Base-by-base conservation (phyloP, 1,140 invertebrate species). In the Calliopsis andreniformis region DNA sequence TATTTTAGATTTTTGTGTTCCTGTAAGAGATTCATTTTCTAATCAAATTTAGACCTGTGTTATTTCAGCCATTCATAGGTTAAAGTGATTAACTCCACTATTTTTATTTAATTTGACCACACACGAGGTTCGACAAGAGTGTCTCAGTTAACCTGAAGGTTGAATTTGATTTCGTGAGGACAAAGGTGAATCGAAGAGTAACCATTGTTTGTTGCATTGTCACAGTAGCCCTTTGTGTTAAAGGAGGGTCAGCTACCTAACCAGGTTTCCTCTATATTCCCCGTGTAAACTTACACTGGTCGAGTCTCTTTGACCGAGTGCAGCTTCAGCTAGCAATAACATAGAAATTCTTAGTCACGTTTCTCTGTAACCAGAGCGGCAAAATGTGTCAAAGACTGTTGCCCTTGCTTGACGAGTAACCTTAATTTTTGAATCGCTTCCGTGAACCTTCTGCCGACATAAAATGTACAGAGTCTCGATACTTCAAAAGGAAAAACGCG, bases 251-350 rank as follows among this genome's bases (percentile, higher is more conserved):
- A 14, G n/a, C n/a, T 8, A n/a, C 1, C 32, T 8, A 59, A 10
- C 56, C 20, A 10, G 32, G n/a, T 42, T 59, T 12, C 56, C 56
- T 59, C n/a, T 59, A 39, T 32, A 59, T 39, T 59, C 56, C n/a
- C 35, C 39, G 56, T 39, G 56, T 59, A 59, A 59, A 59, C 56
- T 59, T 59, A 59, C 56, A 42, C 56, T 59, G 56, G 32, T 30
- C 32, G 47, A 49, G 30, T 58, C 30, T 35, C 55, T 32, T 5
- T 35, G 14, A 10, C 51, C 10, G 25, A 1, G 56, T n/a, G 3
- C n/a, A 23, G 30, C 32, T 39, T 12, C 32, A 14, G 18, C 20
- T 32, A 42, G 56, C n/a, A 59, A 59, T 59, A 59, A 59, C 56
- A 59, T 59, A 32, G 56, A 59, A 59, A 59, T 59, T 59, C 56